Evolutionary conservation across 2,888 invertebrate genomes (phyloP), one percentile per base, ranked within the genome.

Genomic region (Latrodectus elegans): DNA sequence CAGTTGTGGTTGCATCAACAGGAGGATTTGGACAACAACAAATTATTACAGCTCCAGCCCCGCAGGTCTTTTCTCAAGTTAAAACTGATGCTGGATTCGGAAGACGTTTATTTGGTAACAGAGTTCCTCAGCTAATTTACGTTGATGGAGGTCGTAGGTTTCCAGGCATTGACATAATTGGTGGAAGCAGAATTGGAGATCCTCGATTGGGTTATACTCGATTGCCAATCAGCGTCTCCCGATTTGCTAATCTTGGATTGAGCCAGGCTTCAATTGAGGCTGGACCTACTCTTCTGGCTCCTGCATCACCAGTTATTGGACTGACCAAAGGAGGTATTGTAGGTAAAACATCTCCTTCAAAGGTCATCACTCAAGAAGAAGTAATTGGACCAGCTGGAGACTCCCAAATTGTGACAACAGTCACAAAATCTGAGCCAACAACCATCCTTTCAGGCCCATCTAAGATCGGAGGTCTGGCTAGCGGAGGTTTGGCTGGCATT

Each of bases 111-210:
- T 12, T 60, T 60, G 60, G 60, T 60, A 15, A 60, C 10, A 3
- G 60, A 11, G 60, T 12, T 55, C 78, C 78, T 8, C 38, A 38
- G 38, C 71, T 87, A 55, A 64, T 77, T 17, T 87, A 87, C 86
- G 77, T 73, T 51, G 86, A 87, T 81, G 86, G 86, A 38, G 86
- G 86, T 51, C 64, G 51, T 4, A 70, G 77, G 52, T 87, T 81
- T 51, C 72, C 77, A 12, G 86, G 86, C 4, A 87, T 87, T 72
- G 86, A 87, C 22, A 87, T 82, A n/a, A 77, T 87, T n/a, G 86
- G 86, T 60, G 86, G 86, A 53, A 77, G 77, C 55, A 22, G 86
- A 73, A 77, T 87, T n/a, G 86, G 86, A 38, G 86, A 87, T 77
- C 86, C 86, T 12, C 52, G 86, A 26, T 82, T 22, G 26, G 76